These are phyloP conservation scores for Lonchura striata DNA, from an alignment of 2,113 vertebrate species.

Conservation along the genomic window DNA sequence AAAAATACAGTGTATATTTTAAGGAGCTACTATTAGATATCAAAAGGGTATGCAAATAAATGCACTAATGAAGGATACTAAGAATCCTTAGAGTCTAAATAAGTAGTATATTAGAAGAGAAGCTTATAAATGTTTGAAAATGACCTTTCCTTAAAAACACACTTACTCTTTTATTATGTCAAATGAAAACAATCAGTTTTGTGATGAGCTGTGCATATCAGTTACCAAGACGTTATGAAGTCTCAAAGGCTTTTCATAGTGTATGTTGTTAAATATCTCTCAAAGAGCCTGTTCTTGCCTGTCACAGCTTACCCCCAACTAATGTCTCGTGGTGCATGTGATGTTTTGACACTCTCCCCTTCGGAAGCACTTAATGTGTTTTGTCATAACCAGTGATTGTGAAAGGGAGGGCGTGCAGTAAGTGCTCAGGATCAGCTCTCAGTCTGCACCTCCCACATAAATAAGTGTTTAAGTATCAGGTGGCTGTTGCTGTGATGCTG, in stretches of 20 bases:
- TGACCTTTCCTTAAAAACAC: background rate
- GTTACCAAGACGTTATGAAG: background rate
- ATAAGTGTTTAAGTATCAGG: background rate
- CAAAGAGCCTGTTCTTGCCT: background rate
- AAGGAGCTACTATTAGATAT: background rate
- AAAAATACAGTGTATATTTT: background rate
- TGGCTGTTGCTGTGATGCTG: background rate
- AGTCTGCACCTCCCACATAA: background rate
- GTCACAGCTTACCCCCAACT: background rate
- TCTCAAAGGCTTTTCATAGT: background rate
- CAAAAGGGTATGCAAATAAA: background rate
- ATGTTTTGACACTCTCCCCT: background rate
- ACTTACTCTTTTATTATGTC: background rate
- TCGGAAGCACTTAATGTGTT: background rate
- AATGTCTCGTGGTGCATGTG: background rate
- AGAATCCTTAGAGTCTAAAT: background rate
- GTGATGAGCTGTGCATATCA: background rate
- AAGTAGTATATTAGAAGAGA: background rate
- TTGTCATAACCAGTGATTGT: background rate
- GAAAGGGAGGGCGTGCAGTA: background rate
- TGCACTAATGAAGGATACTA: background rate
- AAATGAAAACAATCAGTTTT: background rate
- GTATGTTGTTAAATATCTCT: background rate
- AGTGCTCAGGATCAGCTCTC: background rate
- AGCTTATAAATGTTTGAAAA: background rate